Percentiles rank a stretch among this genome's conserved stretches.
Conservation (phyloP, 2,113 vertebrate genomes). For the Parotia lawesii region DNA sequence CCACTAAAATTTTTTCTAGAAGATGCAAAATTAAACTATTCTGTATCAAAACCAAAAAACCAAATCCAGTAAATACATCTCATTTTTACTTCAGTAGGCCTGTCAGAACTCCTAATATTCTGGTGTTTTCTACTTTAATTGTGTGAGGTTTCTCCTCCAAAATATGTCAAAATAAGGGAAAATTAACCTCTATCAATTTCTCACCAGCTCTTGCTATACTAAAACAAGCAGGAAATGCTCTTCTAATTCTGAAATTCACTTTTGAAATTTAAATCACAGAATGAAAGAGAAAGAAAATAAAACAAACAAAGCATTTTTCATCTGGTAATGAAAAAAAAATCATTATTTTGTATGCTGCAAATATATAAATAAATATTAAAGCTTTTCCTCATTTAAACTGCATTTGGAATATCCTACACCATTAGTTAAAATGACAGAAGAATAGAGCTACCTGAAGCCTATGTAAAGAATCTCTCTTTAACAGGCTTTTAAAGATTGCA, state of each 20-base stretch:
- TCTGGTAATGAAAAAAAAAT: not conserved
- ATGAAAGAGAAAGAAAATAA: not conserved
- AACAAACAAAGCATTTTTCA: not conserved
- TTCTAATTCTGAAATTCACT: not conserved
- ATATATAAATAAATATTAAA: conserved; percentile 51
- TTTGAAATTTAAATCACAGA: conserved; percentile 1
- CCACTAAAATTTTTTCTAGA: not conserved
- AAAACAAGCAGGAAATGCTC: not conserved
- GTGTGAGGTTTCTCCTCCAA: not conserved
- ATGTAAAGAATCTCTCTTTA: conserved; percentile 54
- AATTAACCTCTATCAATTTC: not conserved
- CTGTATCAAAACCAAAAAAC: not conserved
- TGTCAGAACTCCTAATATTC: not conserved
- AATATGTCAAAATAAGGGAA: not conserved
- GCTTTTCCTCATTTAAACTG: conserved; percentile 36
- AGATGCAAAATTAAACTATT: conserved; percentile 10
- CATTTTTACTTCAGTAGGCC: not conserved
- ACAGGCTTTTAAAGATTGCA: conserved; percentile 48
- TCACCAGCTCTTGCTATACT: not conserved
- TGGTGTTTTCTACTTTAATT: not conserved
- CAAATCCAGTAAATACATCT: not conserved
- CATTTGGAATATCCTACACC: conserved; percentile 29
- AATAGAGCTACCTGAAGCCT: conserved; percentile 54
- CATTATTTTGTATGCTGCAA: not conserved
- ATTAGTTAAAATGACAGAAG: conserved; percentile 59